A percentile compares a stretch with the other conserved stretches of the same genome.
Conservation (phyloP, 2,888 invertebrate genomes). For the Pseudoips prasinana region DNA sequence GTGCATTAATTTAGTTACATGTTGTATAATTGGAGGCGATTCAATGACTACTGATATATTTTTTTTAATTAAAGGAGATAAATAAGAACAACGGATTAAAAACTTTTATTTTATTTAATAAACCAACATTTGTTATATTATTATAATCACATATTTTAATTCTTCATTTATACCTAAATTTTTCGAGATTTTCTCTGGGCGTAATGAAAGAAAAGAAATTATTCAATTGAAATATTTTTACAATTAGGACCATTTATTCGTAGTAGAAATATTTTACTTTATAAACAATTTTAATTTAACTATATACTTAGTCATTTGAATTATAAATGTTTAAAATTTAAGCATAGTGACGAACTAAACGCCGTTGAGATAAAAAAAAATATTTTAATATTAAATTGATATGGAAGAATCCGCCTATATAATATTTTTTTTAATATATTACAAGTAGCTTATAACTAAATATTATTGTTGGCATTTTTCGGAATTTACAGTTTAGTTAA, state of each 20-base stretch:
- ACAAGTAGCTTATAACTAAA: slow-evolving; percentile 25
- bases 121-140: slow-evolving; percentile 43
- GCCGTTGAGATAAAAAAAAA: slow-evolving; percentile 10
- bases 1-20: no score
- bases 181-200: slow-evolving; percentile 11
- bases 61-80: slow-evolving; percentile 9
- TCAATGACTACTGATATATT: no score
- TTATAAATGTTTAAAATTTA: no score
- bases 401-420: slow-evolving; percentile 60
- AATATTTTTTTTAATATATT: slow-evolving; percentile 15
- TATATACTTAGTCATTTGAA: no score
- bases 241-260: no score
- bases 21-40: no score
- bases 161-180: neutral
- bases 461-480: slow-evolving; percentile 54
- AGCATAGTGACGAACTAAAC: no score
- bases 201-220: no score
- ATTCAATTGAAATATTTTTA: no score
- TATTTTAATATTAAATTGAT: slow-evolving; percentile 43
- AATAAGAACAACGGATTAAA: slow-evolving; percentile 18
- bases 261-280: no score
- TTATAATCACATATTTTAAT: slow-evolving; percentile 24
- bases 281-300: no score
- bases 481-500: slow-evolving; percentile 51
- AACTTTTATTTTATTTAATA: slow-evolving; percentile 47